phyloP scores from a whole-genome alignment of 2,113 vertebrate species.

The Mormoops blainvillei region DNA sequence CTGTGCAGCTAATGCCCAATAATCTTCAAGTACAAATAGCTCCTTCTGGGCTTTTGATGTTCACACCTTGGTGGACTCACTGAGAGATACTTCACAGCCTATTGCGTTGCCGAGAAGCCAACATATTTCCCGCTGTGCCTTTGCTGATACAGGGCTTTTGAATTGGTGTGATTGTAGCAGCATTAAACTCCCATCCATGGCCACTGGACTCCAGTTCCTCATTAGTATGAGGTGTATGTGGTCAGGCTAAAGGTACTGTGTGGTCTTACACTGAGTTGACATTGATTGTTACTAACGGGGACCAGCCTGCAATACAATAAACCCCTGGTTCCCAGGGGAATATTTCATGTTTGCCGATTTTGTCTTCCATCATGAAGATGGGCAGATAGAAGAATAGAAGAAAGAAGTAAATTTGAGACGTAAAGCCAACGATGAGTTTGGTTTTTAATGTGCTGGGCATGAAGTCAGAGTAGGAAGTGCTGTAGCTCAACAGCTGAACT shows the following conservation, averaged over 20 bases:
- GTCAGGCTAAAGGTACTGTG: slow-evolving; percentile 64
- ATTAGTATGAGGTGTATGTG: slow-evolving; percentile 60
- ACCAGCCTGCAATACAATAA: neutral
- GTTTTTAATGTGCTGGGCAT: neutral
- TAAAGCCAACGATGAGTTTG: neutral
- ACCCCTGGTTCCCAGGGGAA: slow-evolving; percentile 9
- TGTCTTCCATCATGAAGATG: slow-evolving; percentile 36
- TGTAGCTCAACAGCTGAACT: neutral
- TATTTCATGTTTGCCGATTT: slow-evolving; percentile 24
- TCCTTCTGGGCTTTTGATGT: neutral
- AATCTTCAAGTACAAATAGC: slow-evolving; percentile 29
- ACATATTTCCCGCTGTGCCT: neutral
- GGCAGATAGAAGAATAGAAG: neutral
- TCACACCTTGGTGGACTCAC: slow-evolving; percentile 15
- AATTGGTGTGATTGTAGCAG: neutral
- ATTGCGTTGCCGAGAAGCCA: neutral
- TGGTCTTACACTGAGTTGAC: slow-evolving; percentile 60
- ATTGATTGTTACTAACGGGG: slow-evolving; percentile 55
- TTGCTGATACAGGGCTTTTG: slow-evolving; percentile 28
- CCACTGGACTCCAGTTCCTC: slow-evolving; percentile 31
- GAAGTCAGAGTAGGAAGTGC: neutral
- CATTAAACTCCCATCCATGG: neutral
- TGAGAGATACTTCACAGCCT: neutral
- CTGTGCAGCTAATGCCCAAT: neutral
- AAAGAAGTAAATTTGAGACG: neutral